A percentile compares a stretch with the other conserved stretches of the same genome.
Evolutionary conservation across 2,113 vertebrate species (phyloP).

Genomic region (Psilopsiagon aurifrons): DNA sequence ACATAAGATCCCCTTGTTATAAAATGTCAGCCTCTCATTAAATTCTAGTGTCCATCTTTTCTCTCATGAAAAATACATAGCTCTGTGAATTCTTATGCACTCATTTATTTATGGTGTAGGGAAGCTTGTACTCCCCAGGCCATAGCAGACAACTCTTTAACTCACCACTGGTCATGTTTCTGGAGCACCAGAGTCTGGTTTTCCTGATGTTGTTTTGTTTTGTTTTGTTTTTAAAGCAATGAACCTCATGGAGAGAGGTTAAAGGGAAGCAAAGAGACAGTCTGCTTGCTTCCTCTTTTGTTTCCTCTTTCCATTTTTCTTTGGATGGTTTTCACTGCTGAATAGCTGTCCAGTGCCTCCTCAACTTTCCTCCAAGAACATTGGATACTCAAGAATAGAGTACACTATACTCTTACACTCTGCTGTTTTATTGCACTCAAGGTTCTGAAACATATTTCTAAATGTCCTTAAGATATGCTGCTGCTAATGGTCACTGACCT

Average conservation of each 20-base stretch:
- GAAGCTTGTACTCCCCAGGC: not conserved
- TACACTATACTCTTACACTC: fast-evolving
- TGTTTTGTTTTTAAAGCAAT: not conserved
- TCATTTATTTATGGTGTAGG: constrained; percentile 20
- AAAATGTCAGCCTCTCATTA: not conserved
- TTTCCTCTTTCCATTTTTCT: not conserved
- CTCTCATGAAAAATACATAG: constrained; percentile 31
- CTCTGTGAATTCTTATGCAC: not conserved
- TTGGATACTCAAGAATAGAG: not conserved
- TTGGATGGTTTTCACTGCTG: not conserved
- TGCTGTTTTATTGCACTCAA: not conserved
- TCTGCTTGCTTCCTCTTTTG: not conserved
- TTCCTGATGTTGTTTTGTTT: not conserved
- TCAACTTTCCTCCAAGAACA: not conserved
- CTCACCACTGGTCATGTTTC: not conserved
- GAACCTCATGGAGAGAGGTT: not conserved
- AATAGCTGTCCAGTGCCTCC: not conserved
- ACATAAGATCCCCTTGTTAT: not conserved
- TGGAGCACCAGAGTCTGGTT: not conserved
- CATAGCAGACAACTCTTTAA: not conserved
- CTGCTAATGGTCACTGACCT: not conserved
- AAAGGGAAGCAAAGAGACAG: not conserved
- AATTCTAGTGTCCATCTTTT: not conserved
- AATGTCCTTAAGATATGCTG: not conserved
- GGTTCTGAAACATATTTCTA: not conserved